Evolutionary conservation across 2,113 vertebrate species (phyloP).

Genomic region (Aegithalos caudatus): DNA sequence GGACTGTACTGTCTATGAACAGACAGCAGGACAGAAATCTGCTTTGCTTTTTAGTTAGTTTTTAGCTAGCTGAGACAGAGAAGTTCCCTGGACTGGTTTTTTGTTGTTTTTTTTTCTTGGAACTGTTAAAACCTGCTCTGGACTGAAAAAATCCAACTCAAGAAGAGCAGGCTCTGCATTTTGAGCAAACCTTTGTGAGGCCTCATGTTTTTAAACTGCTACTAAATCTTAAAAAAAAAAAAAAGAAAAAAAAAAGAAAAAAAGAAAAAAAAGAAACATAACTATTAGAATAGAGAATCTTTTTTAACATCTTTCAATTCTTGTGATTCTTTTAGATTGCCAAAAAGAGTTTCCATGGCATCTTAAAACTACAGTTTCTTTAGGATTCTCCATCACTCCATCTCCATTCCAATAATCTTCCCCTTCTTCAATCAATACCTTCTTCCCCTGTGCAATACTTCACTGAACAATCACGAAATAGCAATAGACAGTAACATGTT

Average conservation of each 20-base stretch:
- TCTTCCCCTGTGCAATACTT: not conserved
- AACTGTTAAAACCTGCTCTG: not conserved
- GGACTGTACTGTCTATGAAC: not conserved
- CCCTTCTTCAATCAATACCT: rapidly evolving
- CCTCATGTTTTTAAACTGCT: not conserved
- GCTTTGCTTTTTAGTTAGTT: not conserved
- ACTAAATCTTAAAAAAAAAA: not conserved
- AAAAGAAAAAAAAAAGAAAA: not conserved
- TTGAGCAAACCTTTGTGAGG: not conserved
- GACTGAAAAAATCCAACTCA: not conserved
- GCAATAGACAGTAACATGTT: not conserved
- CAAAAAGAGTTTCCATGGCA: not conserved
- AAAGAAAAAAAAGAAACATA: not conserved
- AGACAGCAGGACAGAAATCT: not conserved
- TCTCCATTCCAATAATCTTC: not conserved
- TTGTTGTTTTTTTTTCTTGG: not conserved
- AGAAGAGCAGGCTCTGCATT: not conserved
- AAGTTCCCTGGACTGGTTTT: not conserved
- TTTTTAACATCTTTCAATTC: not conserved
- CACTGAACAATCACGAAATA: not conserved
- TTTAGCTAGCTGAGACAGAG: not conserved
- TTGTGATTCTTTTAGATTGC: not conserved
- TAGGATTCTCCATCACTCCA: not conserved
- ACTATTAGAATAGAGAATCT: not conserved
- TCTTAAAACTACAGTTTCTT: not conserved